A percentile compares a stretch with the other conserved stretches of the same genome.
Conservation (phyloP, 1,140 invertebrate species). For the Calephelis nemesis region DNA sequence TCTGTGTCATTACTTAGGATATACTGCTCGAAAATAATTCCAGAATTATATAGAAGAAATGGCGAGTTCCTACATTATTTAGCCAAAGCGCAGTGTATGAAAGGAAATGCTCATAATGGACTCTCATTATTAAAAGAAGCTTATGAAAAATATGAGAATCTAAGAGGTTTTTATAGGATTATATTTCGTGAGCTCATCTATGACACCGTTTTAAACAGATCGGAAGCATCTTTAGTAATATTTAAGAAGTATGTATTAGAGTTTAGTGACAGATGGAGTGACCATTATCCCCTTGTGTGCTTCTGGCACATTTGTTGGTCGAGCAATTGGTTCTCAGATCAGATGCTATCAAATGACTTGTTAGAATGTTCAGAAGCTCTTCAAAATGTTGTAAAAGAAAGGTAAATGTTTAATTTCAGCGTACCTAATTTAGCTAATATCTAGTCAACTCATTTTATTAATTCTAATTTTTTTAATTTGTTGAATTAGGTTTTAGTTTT, state of each 20-base stretch:
- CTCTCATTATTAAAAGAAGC: conserved; percentile 51
- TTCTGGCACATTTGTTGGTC: conserved; percentile 71
- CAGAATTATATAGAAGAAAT: conserved; percentile 48
- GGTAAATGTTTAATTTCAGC: conserved; percentile 42
- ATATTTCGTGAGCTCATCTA: conserved; percentile 67
- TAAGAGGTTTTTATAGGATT: conserved; percentile 59
- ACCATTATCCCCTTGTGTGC: conserved; percentile 64
- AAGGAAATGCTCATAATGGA: conserved; percentile 67
- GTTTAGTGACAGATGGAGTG: conserved; percentile 54
- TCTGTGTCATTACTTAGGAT: conserved; percentile 46
- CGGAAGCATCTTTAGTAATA: conserved; percentile 64
- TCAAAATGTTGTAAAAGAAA: conserved; percentile 56
- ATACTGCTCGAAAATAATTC: conserved; percentile 48
- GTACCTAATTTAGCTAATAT: too few relatives aligned
- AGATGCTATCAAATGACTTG: conserved; percentile 59
- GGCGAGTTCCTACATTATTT: conserved; percentile 66
- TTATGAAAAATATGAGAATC: conserved; percentile 48
- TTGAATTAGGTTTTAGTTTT: too few relatives aligned
- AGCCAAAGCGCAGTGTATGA: conserved; percentile 66
- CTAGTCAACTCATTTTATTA: too few relatives aligned
- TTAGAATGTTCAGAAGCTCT: conserved; percentile 48
- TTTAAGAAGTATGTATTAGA: conserved; percentile 66
- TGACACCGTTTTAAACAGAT: conserved; percentile 63
- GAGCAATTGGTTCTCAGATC: conserved; percentile 72
- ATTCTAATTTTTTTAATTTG: too few relatives aligned